These are phyloP conservation scores for Pycnonotus jocosus DNA, from an alignment of 2,113 vertebrate species.

Conservation along the genomic window DNA sequence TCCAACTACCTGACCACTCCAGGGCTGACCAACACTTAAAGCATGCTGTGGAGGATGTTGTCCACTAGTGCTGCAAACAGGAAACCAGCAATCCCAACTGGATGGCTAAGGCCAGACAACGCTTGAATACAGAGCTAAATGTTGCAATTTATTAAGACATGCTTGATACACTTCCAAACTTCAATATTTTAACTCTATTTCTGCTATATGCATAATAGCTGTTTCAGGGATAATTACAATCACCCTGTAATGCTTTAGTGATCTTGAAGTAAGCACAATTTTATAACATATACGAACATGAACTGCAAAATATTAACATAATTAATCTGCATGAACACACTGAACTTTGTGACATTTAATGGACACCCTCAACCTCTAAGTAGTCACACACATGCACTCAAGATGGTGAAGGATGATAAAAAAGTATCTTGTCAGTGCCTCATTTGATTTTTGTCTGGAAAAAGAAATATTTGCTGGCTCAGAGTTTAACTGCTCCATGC, in stretches of 20 bases:
- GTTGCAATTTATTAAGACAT: background rate
- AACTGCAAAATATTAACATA: background rate
- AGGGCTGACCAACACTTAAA: background rate
- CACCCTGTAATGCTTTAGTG: background rate
- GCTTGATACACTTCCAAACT: background rate
- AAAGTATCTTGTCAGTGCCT: background rate
- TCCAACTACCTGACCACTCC: background rate
- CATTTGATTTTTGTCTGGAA: background rate
- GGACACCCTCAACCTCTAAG: background rate
- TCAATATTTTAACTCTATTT: background rate
- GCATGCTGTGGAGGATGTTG: background rate
- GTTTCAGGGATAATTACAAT: background rate
- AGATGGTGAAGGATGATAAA: background rate
- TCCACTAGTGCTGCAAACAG: background rate
- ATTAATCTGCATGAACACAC: background rate
- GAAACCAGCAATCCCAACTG: background rate
- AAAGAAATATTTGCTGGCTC: background rate
- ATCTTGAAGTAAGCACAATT: background rate
- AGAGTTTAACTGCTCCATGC: background rate
- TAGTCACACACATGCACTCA: background rate
- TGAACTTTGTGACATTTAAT: background rate
- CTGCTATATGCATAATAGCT: background rate
- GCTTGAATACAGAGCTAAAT: background rate
- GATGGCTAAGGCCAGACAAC: background rate
- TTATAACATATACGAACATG: background rate